phyloP scores from a whole-genome alignment of 2,888 invertebrate species.

The Scaptomyza parva region DNA sequence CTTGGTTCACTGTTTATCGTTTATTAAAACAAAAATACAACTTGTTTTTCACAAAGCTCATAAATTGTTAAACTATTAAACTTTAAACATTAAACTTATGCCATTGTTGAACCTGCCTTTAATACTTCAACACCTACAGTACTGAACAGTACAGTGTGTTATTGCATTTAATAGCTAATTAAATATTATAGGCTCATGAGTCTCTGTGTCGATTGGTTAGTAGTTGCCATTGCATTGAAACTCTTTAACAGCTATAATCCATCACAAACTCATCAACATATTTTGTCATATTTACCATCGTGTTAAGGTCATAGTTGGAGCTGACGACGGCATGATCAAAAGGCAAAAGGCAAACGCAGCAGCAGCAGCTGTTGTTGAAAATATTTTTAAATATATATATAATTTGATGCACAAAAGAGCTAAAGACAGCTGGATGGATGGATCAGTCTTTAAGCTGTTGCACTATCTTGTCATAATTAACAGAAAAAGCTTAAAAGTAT shows the following conservation, averaged over 20 bases:
- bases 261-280: conserved; percentile 30
- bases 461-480: conserved; percentile 82
- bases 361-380: conserved; percentile 14
- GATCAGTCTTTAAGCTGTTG: conserved; percentile 46
- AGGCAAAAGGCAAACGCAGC: too few relatives aligned
- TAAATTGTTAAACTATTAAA: not conserved
- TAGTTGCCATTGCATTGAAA: conserved; percentile 20
- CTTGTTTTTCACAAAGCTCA: not conserved
- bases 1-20: too few relatives aligned
- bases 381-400: conserved; percentile 5
- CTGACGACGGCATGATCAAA: conserved; percentile 51
- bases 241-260: conserved; percentile 34
- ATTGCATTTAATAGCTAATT: conserved; percentile 16
- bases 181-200: conserved; percentile 16
- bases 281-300: conserved; percentile 37
- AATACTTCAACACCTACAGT: not conserved
- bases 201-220: not conserved
- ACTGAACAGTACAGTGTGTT: not conserved
- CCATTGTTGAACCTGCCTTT: not conserved
- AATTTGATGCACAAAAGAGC: conserved; percentile 20
- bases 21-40: too few relatives aligned
- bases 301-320: conserved; percentile 47
- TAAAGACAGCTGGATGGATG: conserved; percentile 14
- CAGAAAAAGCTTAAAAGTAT: conserved; percentile 52
- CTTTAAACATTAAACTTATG: too few relatives aligned